These are phyloP conservation scores for Spilogale gracilis DNA, from an alignment of 2,113 vertebrate species.

Conservation along the genomic window DNA sequence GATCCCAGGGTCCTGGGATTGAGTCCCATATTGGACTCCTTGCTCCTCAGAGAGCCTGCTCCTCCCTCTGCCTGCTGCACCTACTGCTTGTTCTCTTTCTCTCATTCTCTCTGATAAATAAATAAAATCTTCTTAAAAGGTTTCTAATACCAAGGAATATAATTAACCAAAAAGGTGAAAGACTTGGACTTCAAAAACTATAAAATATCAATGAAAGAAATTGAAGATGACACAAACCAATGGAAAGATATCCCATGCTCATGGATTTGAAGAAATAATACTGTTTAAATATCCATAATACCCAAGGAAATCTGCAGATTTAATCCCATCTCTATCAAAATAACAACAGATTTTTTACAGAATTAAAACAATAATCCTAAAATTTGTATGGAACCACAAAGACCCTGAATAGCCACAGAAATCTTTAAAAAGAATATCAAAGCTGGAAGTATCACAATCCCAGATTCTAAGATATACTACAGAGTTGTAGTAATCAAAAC, in stretches of 20 bases:
- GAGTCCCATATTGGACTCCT: no score
- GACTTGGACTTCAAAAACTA: background rate
- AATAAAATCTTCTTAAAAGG: background rate
- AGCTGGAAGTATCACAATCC: background rate
- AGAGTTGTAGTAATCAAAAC: background rate
- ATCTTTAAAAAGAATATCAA: background rate
- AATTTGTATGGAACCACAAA: background rate
- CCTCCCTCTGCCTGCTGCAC: no score
- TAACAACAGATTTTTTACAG: background rate
- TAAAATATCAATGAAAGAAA: background rate
- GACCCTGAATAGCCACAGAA: background rate
- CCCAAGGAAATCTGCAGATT: background rate
- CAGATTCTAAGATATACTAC: background rate
- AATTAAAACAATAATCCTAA: background rate
- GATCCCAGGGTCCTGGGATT: no score
- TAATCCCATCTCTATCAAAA: background rate
- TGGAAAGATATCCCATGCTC: background rate
- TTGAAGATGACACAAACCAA: background rate
- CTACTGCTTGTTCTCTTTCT: no score
- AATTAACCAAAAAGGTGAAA: background rate
- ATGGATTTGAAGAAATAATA: background rate
- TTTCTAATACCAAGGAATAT: background rate
- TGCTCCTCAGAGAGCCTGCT: no score
- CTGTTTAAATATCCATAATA: background rate
- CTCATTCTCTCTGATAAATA: background rate